Evolutionary conservation across 2,797 vertebrate genomes (phyloP).

Genomic region (Anguilla anguilla): DNA sequence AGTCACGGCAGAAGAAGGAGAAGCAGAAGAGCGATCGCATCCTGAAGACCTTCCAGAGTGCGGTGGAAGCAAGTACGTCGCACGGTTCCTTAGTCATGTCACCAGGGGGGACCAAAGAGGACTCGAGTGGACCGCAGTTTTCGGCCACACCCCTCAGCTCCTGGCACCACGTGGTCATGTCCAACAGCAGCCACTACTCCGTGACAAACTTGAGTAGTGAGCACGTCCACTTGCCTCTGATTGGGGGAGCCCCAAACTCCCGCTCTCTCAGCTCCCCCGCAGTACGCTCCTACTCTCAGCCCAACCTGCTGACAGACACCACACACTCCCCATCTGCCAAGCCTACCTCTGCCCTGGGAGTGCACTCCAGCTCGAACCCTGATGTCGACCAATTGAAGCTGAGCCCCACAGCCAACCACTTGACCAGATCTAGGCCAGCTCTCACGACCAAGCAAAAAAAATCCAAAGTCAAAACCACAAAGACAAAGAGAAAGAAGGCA

Average conservation of each 20-base stretch:
- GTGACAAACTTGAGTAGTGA: constrained; percentile 69
- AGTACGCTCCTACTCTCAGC: constrained; percentile 72
- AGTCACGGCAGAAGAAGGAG: constrained; percentile 81
- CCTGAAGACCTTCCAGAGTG: constrained; percentile 80
- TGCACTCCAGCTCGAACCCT: constrained; percentile 54
- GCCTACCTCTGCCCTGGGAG: constrained; percentile 61
- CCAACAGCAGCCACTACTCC: constrained; percentile 73
- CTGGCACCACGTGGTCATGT: constrained; percentile 77
- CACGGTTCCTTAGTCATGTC: constrained; percentile 77
- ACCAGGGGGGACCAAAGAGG: constrained; percentile 65
- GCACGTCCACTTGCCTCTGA: constrained; percentile 63
- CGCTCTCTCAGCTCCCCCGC: constrained; percentile 61
- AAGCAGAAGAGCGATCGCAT: constrained; percentile 79
- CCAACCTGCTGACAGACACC: constrained; percentile 64
- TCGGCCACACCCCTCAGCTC: constrained; percentile 78
- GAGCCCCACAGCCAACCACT: constrained; percentile 57
- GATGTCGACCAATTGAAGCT: constrained; percentile 60
- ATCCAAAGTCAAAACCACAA: constrained; percentile 59
- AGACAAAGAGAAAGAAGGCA: constrained; percentile 68
- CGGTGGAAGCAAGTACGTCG: constrained; percentile 75
- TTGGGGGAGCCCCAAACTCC: constrained; percentile 47
- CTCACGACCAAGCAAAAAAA: constrained; percentile 54
- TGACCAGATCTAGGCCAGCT: constrained; percentile 75
- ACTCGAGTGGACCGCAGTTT: constrained; percentile 69
- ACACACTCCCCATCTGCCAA: constrained; percentile 49